phyloP scores from a whole-genome alignment of 2,797 vertebrate genomes.

The Alectoris magna region DNA sequence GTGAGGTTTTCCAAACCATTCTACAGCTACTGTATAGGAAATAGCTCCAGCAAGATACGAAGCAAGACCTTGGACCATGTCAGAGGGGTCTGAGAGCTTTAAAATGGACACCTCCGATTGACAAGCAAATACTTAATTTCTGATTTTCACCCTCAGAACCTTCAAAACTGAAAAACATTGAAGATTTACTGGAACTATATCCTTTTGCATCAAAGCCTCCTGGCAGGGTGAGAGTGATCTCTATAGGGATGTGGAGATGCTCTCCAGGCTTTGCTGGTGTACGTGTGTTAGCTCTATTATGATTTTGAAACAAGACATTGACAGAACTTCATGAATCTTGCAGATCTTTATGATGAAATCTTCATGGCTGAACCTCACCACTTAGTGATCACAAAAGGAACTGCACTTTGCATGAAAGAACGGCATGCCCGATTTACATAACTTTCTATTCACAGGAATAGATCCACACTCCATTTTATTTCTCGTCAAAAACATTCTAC shows the following conservation, averaged over 20 bases:
- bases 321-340: not conserved
- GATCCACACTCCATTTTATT: not conserved
- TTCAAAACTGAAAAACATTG: not conserved
- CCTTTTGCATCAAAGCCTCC: not conserved
- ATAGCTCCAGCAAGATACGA: not conserved
- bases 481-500: not conserved
- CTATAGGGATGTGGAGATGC: not conserved
- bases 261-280: not conserved
- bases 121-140: not conserved
- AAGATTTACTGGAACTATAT: accelerated
- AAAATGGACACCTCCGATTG: not conserved
- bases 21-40: not conserved
- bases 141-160: not conserved
- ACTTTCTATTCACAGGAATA: not conserved
- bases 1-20: not conserved
- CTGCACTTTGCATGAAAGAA: not conserved
- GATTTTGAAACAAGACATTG: not conserved
- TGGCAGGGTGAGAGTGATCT: not conserved
- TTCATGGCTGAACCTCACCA: conserved; percentile 1
- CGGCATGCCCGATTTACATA: accelerated
- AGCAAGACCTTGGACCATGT: not conserved
- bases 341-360: not conserved
- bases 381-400: conserved; percentile 8
- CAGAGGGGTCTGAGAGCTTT: not conserved
- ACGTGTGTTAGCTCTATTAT: not conserved